Conservation (phyloP, 2,888 invertebrate genomes). For the Darwinula stevensoni region DNA sequence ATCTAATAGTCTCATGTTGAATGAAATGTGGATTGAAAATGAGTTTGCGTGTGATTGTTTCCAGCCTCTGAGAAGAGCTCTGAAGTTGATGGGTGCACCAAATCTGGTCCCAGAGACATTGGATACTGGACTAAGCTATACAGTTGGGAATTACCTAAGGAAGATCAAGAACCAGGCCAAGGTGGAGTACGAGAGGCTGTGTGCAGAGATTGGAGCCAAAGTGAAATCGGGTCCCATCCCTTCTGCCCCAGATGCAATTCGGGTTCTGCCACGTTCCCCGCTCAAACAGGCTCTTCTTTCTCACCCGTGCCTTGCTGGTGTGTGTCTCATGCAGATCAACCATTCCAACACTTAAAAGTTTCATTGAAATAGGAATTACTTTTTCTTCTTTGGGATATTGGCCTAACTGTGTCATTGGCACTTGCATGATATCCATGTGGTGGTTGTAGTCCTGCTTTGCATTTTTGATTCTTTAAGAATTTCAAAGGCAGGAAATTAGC, state of each 20-base stretch:
- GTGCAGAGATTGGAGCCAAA: slow-evolving; percentile 38
- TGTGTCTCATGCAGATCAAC: slow-evolving; percentile 5
- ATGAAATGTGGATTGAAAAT: no score
- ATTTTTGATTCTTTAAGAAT: no score
- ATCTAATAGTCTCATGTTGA: no score
- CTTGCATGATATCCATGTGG: no score
- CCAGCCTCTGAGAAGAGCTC: slow-evolving; percentile 64
- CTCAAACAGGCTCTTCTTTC: slow-evolving; percentile 47
- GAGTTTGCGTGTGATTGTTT: no score
- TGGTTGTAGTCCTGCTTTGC: no score
- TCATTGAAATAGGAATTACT: no score
- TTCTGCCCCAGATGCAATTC: slow-evolving; percentile 36
- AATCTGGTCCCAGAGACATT: slow-evolving; percentile 67
- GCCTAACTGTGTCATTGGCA: no score
- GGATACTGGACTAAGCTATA: slow-evolving; percentile 72
- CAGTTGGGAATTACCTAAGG: slow-evolving; percentile 76
- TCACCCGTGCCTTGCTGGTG: slow-evolving; percentile 38
- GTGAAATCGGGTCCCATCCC: slow-evolving; percentile 13
- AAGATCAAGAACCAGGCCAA: slow-evolving; percentile 81
- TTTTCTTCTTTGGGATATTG: no score
- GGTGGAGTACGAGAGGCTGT: slow-evolving; percentile 58
- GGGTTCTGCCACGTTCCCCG: slow-evolving; percentile 35
- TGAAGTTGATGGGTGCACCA: slow-evolving; percentile 69
- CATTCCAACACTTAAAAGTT: no score
- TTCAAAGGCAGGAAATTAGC: no score